Base-by-base conservation (phyloP, 2,113 vertebrate species). In the Ahaetulla prasina region DNA sequence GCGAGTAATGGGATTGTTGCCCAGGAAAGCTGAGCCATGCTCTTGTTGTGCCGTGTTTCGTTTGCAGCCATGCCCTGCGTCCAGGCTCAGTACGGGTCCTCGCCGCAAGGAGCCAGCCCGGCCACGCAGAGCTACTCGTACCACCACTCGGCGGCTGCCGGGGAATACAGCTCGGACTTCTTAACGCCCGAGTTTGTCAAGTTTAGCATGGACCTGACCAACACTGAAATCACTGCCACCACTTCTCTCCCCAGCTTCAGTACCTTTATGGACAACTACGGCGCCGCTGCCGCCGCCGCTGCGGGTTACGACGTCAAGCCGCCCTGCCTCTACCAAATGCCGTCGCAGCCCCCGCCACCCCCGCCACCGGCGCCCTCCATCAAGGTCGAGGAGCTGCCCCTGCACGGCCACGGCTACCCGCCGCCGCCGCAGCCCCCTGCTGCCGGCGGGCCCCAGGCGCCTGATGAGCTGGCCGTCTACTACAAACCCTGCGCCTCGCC, bases 141-240 rank as follows among this genome's bases (percentile, higher is more conserved):
- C 98, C 99, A 99, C 98, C 98, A 98, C 95, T 98, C 98, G 95
- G 60, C 91, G 91, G 87, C 87, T 55, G 87, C 87, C 91, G 99
- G 99, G 98, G 99, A 99, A 94, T 99, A 99, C 98, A 99, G 98
- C 99, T 99, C 99, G 98, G 99, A 99, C 97, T 99, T 99, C 98
- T 96, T 99, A 96, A 99, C 99, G 89, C 99, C 99, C 91, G 99
- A 99, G 98, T 99, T 99, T 95, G 99, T 99, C 96, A 99, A 99
- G 98, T 99, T 99, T 98, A 99, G 99, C 98, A 99, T 99, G 99
- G 99, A 99, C 98, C 98, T 99, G 97, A 99, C 99, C 98, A 99
- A 99, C 98, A 99, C 99, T 93, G 99, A 99, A 97, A 99, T 99
- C 98, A 99, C 99, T 94, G 99, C 99, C 95, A 99, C 99, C 95